These are phyloP conservation scores for Lophura swinhoii DNA, from an alignment of 2,797 vertebrate species.

Conservation along the genomic window DNA sequence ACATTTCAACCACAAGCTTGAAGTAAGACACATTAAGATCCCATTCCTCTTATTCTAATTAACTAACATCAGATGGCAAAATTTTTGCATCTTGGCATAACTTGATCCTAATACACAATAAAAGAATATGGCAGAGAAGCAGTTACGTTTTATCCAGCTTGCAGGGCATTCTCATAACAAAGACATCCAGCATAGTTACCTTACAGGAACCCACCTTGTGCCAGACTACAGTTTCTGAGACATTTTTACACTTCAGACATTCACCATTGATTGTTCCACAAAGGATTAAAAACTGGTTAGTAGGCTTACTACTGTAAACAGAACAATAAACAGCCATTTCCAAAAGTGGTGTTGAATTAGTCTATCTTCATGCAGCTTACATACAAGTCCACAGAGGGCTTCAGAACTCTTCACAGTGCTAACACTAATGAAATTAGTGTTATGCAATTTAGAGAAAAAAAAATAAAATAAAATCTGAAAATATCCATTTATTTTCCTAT, in stretches of 20 bases:
- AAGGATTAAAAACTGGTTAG: not conserved
- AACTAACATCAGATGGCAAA: not conserved
- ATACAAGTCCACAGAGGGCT: constrained; percentile 29
- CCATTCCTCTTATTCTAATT: not conserved
- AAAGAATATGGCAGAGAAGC: not conserved
- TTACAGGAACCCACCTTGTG: not conserved
- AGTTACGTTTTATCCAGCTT: not conserved
- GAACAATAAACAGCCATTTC: not conserved
- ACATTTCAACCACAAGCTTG: not conserved
- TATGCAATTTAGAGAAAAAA: constrained; percentile 14
- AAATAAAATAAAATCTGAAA: not conserved
- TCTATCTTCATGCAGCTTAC: not conserved
- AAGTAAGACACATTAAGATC: not conserved
- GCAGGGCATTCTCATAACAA: not conserved
- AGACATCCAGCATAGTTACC: not conserved
- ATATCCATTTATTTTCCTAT: not conserved
- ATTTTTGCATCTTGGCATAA: not conserved
- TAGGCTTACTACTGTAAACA: not conserved
- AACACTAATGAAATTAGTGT: not conserved
- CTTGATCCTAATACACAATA: not conserved
- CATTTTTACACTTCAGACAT: not conserved
- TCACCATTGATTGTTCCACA: not conserved
- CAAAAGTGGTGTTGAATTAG: not conserved
- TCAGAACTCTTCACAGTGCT: constrained; percentile 47
- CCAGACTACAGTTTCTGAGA: not conserved